Conservation (phyloP, 2,113 vertebrate genomes). For the Psittacula cyanocephala region DNA sequence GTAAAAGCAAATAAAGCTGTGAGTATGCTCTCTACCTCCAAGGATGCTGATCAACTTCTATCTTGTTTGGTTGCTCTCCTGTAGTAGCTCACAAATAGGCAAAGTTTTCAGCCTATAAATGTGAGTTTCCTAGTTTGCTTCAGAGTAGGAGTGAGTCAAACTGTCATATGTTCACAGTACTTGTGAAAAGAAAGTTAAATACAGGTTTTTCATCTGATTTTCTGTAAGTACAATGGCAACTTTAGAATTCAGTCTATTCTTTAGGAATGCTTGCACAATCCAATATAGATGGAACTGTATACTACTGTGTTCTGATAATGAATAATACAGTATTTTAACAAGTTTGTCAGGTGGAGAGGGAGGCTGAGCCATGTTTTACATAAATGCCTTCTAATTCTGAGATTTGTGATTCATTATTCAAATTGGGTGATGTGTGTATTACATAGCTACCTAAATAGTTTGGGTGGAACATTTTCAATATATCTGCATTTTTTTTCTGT, state of each 20-base stretch:
- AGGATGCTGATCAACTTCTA: neutral
- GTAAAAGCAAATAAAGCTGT: slow-evolving; percentile 89
- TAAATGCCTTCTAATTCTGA: neutral
- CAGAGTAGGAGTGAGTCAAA: neutral
- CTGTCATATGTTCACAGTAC: neutral
- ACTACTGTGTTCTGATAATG: neutral
- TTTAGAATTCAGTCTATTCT: neutral
- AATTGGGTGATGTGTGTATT: neutral
- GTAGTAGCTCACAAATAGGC: neutral
- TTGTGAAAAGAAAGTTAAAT: neutral
- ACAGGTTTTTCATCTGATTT: neutral
- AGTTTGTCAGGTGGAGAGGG: neutral
- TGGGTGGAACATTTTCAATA: neutral
- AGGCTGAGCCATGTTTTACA: neutral
- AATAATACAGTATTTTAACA: neutral
- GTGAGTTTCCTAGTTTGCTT: neutral
- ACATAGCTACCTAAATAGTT: neutral
- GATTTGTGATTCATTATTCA: neutral
- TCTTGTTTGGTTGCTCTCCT: neutral
- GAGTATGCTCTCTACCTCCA: slow-evolving; percentile 22
- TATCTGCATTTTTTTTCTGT: neutral
- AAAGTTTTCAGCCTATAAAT: neutral
- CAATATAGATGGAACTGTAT: neutral
- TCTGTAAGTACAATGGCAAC: neutral
- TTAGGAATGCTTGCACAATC: neutral